Evolutionary conservation across 2,888 invertebrate species (phyloP), one percentile per base, ranked within the genome.

Genomic region (Scaeva pyrastri): DNA sequence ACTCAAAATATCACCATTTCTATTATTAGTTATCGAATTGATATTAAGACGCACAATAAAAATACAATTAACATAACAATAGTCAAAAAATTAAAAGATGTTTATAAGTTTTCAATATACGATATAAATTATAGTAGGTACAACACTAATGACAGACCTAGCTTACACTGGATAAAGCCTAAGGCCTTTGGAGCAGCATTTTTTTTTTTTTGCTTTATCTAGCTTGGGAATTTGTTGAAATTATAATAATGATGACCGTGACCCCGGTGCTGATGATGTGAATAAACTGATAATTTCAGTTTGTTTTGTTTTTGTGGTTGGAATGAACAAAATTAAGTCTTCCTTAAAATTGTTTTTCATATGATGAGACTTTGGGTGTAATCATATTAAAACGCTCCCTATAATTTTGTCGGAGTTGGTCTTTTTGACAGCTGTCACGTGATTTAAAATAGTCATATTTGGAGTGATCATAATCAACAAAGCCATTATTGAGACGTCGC

Each of bases 21-120:
- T 31, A 31, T 31, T 31, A 31, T 31, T 31, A 31, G 31, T 31
- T 31, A 31, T 23, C 23, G 52, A 52, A 52, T 23, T 52, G 14
- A 52, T 52, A 12, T 23, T 23, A 21, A 21, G 3, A 21, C 48
- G 26, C 14, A 60, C 8, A 21, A 39, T 21, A 21, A n/a, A n/a
- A n/a, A n/a, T 14, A 12, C 2, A 41, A 43, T 62, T 10, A 62
- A 21, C 41, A 62, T 43, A 62, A 62, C 60, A 62, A 62, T 41
- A n/a, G 41, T 21, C 39, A 39, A 19, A 23, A 60, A 60, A 60
- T 62, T n/a, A 43, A 43, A 62, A 43, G 11, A 62, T 41, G 41
- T 23, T 11, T 21, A 60, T 41, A 41, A 60, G 23, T 4, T 60
- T 41, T 10, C 41, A 41, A 60, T 41, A 60, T 8, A 62, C 39